These are phyloP conservation scores for Drosophila orosa DNA, from an alignment of 1,140 invertebrate species.

Conservation along the genomic window DNA sequence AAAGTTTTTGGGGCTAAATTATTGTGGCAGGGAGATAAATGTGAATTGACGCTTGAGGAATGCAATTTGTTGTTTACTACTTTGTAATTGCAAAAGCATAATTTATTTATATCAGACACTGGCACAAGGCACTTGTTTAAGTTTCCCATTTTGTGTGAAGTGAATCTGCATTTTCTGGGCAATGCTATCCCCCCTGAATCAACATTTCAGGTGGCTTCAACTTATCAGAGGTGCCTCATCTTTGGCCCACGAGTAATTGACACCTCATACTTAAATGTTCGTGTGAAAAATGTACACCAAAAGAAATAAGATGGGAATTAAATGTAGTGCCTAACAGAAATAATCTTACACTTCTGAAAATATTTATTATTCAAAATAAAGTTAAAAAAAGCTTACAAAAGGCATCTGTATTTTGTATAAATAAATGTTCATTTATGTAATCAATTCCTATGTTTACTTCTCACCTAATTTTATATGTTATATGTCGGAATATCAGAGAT, in stretches of 20 bases:
- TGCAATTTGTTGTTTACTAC: slow-evolving; percentile 40
- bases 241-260: slow-evolving; percentile 4
- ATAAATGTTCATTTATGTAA: neutral
- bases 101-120: slow-evolving; percentile 7
- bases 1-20: slow-evolving; percentile 39
- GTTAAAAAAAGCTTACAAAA: neutral
- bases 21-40: slow-evolving; percentile 45
- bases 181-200: neutral
- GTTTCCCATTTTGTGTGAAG: neutral
- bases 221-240: slow-evolving; percentile 1
- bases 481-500: neutral
- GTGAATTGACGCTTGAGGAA: slow-evolving; percentile 39
- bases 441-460: neutral
- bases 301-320: neutral
- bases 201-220: neutral
- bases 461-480: neutral
- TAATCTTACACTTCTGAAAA: neutral
- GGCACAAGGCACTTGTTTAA: neutral
- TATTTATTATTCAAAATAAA: neutral
- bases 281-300: neutral
- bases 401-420: no score
- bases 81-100: slow-evolving; percentile 28
- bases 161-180: neutral
- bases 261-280: neutral
- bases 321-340: neutral